phyloP scores from a whole-genome alignment of 2,797 vertebrate species.

The Gouania willdenowi region DNA sequence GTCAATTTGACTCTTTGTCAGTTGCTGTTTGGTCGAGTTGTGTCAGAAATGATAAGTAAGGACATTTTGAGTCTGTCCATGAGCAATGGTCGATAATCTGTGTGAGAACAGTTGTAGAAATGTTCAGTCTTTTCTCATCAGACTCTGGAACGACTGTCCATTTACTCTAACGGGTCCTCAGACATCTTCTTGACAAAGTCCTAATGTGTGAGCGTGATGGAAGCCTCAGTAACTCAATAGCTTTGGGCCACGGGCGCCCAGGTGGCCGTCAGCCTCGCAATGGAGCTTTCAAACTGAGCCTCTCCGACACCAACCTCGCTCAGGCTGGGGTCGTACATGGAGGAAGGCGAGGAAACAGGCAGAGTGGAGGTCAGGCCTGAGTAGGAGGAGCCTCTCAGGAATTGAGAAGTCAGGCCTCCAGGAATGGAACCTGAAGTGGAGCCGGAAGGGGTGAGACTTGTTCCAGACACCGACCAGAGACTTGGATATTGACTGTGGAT shows the following conservation, averaged over 20 bases:
- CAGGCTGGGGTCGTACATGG: conserved; percentile 78
- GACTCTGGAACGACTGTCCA: conserved; percentile 3
- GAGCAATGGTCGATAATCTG: no score
- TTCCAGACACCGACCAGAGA: conserved; percentile 78
- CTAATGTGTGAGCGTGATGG: no score
- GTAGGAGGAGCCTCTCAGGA: conserved; percentile 79
- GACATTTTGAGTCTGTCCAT: conserved; percentile 10
- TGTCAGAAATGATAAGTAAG: conserved; percentile 1
- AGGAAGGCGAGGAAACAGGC: conserved; percentile 76
- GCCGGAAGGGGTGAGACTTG: conserved; percentile 72
- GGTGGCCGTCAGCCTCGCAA: conserved; percentile 76
- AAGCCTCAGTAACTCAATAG: no score
- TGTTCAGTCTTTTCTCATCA: background rate
- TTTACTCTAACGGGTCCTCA: conserved; percentile 5
- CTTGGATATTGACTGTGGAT: conserved; percentile 77
- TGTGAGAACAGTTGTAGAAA: conserved; percentile 23
- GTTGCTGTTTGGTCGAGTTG: background rate
- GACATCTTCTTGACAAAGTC: background rate
- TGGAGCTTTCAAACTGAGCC: conserved; percentile 80
- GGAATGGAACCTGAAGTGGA: conserved; percentile 71
- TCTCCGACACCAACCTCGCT: conserved; percentile 72
- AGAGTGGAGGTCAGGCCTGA: conserved; percentile 76
- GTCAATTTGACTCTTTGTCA: conserved; percentile 9
- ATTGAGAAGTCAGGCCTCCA: conserved; percentile 76
- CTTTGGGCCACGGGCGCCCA: conserved; percentile 82